phyloP scores from a whole-genome alignment of 2,888 invertebrate species.

The Melitaea athalia region DNA sequence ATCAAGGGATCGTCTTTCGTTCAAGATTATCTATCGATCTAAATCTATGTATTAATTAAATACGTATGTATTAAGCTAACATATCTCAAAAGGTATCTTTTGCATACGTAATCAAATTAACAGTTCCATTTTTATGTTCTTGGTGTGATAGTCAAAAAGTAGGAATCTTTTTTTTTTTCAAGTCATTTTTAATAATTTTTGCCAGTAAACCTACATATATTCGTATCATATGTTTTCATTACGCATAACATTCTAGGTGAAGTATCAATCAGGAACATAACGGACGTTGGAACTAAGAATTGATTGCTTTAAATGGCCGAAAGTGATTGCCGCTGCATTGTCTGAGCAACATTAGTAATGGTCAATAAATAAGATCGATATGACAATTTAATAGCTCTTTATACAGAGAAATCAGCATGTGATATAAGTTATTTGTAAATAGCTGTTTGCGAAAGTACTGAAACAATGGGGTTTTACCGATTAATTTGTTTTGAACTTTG shows the following conservation, averaged over 20 bases:
- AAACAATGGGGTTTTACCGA: background rate
- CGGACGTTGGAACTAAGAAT: conserved; percentile 45
- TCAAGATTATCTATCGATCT: background rate
- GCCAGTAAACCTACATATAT: background rate
- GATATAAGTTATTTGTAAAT: conserved; percentile 6
- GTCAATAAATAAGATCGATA: conserved; percentile 49
- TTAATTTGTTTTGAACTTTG: background rate
- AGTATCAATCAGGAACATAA: conserved; percentile 27
- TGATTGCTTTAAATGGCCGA: conserved; percentile 47
- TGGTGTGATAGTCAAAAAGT: too few species aligned
- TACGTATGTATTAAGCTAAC: too few species aligned
- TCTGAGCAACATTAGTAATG: conserved; percentile 48
- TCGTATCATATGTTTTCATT: background rate
- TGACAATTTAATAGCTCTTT: conserved; percentile 51
- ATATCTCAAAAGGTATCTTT: too few species aligned
- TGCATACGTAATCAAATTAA: too few species aligned
- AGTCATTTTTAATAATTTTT: too few species aligned
- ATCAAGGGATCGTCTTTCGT: conserved; percentile 4
- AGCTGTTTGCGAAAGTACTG: background rate
- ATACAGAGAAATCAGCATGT: conserved; percentile 37
- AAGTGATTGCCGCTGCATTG: conserved; percentile 42
- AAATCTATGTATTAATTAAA: background rate
- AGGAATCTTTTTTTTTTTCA: too few species aligned
- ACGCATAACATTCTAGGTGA: conserved; percentile 14
- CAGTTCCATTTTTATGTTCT: too few species aligned